phyloP scores from a whole-genome alignment of 2,797 vertebrate species.

The Pseudopleuronectes americanus region DNA sequence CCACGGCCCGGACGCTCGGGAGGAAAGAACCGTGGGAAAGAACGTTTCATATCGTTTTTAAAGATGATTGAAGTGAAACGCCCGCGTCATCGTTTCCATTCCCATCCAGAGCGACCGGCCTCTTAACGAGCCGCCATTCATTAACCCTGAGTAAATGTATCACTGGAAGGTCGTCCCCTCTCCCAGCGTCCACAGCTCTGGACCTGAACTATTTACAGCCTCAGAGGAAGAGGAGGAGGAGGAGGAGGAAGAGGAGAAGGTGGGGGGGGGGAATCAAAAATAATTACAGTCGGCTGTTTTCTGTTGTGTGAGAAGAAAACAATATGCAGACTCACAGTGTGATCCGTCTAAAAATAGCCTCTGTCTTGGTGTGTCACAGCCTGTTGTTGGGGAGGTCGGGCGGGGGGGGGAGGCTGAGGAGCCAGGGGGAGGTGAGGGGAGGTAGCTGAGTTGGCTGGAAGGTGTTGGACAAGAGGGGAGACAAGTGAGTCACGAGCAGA shows the following conservation, averaged over 20 bases:
- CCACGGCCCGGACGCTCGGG: not conserved
- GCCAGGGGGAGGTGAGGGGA: not conserved
- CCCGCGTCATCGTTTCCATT: not conserved
- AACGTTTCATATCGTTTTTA: not conserved
- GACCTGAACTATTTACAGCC: slow-evolving; percentile 53
- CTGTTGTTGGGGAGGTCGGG: slow-evolving; percentile 23
- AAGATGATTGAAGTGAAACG: not conserved
- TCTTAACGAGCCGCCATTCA: not conserved
- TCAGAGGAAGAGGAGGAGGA: not conserved
- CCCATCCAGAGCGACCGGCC: not conserved
- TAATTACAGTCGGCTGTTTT: slow-evolving; percentile 66
- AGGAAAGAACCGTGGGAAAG: not conserved
- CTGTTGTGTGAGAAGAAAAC: slow-evolving; percentile 66
- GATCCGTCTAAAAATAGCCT: slow-evolving; percentile 63
- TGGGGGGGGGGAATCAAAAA: slow-evolving; percentile 46
- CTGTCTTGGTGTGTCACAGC: slow-evolving; percentile 42
- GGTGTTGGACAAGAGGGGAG: not conserved
- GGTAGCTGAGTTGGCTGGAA: not conserved
- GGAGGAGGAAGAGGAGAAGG: not conserved
- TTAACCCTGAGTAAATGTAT: not conserved
- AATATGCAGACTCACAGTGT: slow-evolving; percentile 53
- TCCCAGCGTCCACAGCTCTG: no score
- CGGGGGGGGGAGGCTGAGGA: not conserved
- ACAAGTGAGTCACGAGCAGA: not conserved
- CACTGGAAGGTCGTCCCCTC: not conserved